Base-by-base conservation (phyloP, 92 coral and sea anemone genomes). In the Plumapathes pennacea region DNA sequence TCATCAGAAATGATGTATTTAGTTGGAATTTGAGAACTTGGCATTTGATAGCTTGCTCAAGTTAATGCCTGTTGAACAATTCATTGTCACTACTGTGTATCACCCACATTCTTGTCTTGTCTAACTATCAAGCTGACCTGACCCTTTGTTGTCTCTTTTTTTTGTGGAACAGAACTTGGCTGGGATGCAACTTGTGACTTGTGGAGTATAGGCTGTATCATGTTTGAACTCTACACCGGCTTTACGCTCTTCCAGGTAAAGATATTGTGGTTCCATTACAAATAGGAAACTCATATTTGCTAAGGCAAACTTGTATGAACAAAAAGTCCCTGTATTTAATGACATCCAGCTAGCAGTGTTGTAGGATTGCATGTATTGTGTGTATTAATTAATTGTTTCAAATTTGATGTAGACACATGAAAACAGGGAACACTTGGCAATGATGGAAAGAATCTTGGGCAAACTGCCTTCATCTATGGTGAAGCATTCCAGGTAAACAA, bases 141-240 rank as follows among this genome's bases (percentile, higher is more conserved):
- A 10, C 9, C 42, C 27, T 2, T 38, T 41, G 20, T 40, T 9
- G 38, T 19, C 32, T 11, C 14, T 12, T 22, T 53, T 66, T 29
- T 3, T 41, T 42, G 57, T 51, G 30, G n/a, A n/a, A n/a, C 52
- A 92, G 98, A 92, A 69, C 57, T 92, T 17, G 98, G 98, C 1
- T 92, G 98, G 98, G 72, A 89, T 21, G 76, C 80, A 19, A 92
- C 96, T 0, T 92, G 98, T 64, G 98, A 92, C 31, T 49, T 88
- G 33, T 92, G 98, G 98, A 92, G 98, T 60, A 52, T 88, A 21
- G 98, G 98, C 0, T 92, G 98, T 50, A 92, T 92, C 38, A 70
- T 92, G 88, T 92, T 92, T 48, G 98, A 92, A 54, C 89, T 92
- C n/a, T 92, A 92, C 54, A 72, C 98, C 25, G 98, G 98, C 26